These are phyloP conservation scores for Megamerina dolium DNA, from an alignment of 2,888 invertebrate genomes.

Conservation along the genomic window DNA sequence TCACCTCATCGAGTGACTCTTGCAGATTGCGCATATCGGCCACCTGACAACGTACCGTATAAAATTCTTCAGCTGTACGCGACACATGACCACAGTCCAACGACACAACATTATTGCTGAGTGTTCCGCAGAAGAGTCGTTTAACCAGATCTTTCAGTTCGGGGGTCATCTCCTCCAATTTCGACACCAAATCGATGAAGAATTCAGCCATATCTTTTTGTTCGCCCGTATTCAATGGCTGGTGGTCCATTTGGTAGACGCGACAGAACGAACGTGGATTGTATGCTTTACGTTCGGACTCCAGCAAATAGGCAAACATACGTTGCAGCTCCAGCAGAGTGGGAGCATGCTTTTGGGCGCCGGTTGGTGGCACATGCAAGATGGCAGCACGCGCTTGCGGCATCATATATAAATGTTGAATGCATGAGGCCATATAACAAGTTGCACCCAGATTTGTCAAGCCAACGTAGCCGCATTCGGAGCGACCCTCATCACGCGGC, in stretches of 20 bases:
- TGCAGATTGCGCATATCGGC: conserved; percentile 94
- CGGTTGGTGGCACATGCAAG: conserved; percentile 66
- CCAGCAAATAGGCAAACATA: conserved; percentile 92
- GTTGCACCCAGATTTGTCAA: conserved; percentile 92
- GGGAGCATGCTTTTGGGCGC: conserved; percentile 70
- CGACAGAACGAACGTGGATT: conserved; percentile 93
- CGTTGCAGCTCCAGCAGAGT: conserved; percentile 83
- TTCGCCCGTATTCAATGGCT: conserved; percentile 90
- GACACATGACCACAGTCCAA: conserved; percentile 93
- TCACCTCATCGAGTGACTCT: conserved; percentile 93
- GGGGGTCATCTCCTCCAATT: conserved; percentile 92
- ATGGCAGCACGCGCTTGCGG: conserved; percentile 84
- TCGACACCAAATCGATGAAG: conserved; percentile 92
- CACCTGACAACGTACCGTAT: conserved; percentile 92
- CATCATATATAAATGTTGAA: conserved; percentile 97
- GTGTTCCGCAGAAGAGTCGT: conserved; percentile 84
- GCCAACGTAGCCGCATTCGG: conserved; percentile 92
- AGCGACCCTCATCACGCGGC: conserved; percentile 92
- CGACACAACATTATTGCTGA: conserved; percentile 93
- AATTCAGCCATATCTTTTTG: conserved; percentile 99
- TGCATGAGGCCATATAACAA: conserved; percentile 96
- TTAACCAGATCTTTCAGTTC: conserved; percentile 84
- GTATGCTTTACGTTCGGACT: conserved; percentile 91
- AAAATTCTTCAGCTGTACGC: conserved; percentile 90
- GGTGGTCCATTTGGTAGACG: conserved; percentile 95